Conservation (phyloP, 2,797 vertebrate genomes). For the Glyptemys insculpta region DNA sequence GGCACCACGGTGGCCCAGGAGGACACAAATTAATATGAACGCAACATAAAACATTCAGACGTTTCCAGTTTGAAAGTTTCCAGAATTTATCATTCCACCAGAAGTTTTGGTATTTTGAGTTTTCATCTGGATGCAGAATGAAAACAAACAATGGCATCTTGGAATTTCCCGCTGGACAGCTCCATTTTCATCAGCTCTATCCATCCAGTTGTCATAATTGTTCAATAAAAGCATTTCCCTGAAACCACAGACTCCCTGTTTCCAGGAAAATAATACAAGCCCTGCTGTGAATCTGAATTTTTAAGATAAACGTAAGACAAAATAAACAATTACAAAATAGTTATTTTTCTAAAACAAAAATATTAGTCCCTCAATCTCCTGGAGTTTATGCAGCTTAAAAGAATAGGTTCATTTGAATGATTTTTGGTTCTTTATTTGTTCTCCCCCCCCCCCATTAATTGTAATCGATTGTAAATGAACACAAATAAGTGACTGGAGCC, state of each 20-base stretch:
- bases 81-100: background rate
- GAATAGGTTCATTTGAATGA: background rate
- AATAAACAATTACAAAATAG: constrained; percentile 52
- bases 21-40: background rate
- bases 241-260: constrained; percentile 25
- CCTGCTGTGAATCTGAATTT: constrained; percentile 47
- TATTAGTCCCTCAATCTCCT: constrained; percentile 9
- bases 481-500: background rate
- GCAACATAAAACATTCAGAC: background rate
- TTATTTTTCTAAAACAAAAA: background rate
- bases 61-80: background rate
- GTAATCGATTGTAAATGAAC: constrained; percentile 21
- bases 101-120: background rate
- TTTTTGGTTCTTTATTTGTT: constrained; percentile 26
- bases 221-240: constrained; percentile 42
- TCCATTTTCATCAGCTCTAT: background rate
- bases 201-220: background rate
- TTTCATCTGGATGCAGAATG: background rate
- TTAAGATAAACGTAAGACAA: constrained; percentile 63
- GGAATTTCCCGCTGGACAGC: background rate
- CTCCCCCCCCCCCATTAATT: constrained; percentile 40
- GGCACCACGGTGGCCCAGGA: background rate
- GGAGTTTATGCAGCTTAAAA: background rate
- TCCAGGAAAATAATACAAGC: constrained; percentile 16
- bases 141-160: background rate